Percentiles rank a stretch among this genome's conserved stretches.
These are phyloP conservation scores for Lepas anatifera DNA, from an alignment of 2,888 invertebrate genomes.

Conservation along the genomic window DNA sequence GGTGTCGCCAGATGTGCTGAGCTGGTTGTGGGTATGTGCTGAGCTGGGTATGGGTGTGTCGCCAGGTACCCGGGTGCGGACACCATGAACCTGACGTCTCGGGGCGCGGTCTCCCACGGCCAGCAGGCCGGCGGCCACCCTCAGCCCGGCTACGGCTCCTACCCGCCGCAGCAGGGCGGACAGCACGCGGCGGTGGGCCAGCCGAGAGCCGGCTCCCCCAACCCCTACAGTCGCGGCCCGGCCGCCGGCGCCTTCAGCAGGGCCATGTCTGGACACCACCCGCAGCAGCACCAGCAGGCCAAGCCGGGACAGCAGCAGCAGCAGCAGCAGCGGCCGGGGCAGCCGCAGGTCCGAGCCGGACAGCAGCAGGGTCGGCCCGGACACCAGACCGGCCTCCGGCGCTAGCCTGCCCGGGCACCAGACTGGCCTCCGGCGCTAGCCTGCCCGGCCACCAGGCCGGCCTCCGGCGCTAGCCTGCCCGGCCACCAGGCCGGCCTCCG, in stretches of 20 bases:
- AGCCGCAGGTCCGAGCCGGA: not conserved
- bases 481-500: too few species aligned
- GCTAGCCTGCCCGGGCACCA: too few species aligned
- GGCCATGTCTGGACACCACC: not conserved
- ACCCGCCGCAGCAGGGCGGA: not conserved
- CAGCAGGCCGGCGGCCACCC: not conserved
- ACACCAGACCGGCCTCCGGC: too few species aligned
- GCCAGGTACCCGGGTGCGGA: not conserved
- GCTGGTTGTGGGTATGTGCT: too few species aligned
- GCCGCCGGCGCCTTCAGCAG: not conserved
- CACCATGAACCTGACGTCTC: not conserved
- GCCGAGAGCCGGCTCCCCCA: not conserved
- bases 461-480: too few species aligned
- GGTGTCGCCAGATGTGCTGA: too few species aligned
- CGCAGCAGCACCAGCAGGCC: not conserved
- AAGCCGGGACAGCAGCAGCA: not conserved
- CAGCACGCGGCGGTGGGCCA: not conserved
- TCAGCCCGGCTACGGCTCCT: not conserved
- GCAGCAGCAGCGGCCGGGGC: not conserved
- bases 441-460: too few species aligned
- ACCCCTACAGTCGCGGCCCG: conserved; percentile 9
- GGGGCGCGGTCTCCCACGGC: not conserved
- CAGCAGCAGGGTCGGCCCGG: not conserved
- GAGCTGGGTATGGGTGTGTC: too few species aligned
- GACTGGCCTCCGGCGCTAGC: too few species aligned